Percentiles rank a stretch among this genome's conserved stretches.
phyloP scores from a whole-genome alignment of 2,888 invertebrate species.

The Hybos culiciformis region DNA sequence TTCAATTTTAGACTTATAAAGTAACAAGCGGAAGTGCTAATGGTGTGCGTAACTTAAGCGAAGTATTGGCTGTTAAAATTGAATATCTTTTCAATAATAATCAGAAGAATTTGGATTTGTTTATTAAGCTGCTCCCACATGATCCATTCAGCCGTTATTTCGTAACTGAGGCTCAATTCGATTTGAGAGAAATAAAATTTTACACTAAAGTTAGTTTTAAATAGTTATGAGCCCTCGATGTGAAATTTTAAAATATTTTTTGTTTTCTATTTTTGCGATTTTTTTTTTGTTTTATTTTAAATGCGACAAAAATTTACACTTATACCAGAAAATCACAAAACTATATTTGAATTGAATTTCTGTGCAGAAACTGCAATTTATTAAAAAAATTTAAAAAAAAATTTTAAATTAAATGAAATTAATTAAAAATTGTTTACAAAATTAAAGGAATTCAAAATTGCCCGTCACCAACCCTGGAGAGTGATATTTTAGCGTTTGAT shows the following conservation, averaged over 20 bases:
- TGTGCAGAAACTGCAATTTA: too few relatives aligned
- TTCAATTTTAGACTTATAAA: conserved; percentile 32
- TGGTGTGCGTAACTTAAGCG: conserved; percentile 60
- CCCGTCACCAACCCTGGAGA: too few relatives aligned
- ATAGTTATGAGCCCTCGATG: conserved; percentile 3
- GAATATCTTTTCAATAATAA: conserved; percentile 41
- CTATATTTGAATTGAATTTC: too few relatives aligned
- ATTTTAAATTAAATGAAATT: too few relatives aligned
- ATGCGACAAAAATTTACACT: background rate
- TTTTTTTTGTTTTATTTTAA: too few relatives aligned
- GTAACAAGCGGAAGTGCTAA: conserved; percentile 46
- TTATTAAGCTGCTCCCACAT: conserved; percentile 62
- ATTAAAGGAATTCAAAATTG: background rate
- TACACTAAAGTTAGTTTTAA: conserved; percentile 52
- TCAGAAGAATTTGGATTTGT: conserved; percentile 38
- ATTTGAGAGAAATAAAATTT: conserved; percentile 67
- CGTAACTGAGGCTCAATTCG: conserved; percentile 71
- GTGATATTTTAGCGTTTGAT: background rate
- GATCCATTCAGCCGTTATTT: conserved; percentile 68
- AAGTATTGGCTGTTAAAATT: conserved; percentile 61
- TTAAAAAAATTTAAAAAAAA: background rate
- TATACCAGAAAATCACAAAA: too few relatives aligned
- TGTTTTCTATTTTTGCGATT: too few relatives aligned
- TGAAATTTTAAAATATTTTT: too few relatives aligned
- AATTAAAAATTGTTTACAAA: too few relatives aligned